These are phyloP conservation scores for Urosaurus nigricauda DNA, from an alignment of 2,797 vertebrate genomes.

Conservation along the genomic window DNA sequence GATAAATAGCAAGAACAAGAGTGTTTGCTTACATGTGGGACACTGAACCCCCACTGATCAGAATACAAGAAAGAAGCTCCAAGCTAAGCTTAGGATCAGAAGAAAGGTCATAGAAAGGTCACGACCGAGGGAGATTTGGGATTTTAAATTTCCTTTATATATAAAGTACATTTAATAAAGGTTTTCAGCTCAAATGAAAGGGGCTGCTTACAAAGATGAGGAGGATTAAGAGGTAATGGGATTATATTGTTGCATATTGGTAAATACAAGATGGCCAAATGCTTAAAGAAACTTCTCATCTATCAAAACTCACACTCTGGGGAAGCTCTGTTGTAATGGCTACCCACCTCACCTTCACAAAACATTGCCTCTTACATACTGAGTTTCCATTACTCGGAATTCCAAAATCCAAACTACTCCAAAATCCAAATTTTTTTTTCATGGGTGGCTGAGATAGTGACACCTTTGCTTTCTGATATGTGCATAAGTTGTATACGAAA, in stretches of 20 bases:
- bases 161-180: fast-evolving
- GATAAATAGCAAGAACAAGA: slow-evolving; percentile 59
- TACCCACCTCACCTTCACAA: not conserved
- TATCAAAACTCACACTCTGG: not conserved
- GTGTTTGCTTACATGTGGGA: not conserved
- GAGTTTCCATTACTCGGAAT: too few species aligned
- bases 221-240: not conserved
- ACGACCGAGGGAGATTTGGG: not conserved
- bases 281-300: not conserved
- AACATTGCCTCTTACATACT: not conserved
- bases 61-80: slow-evolving; percentile 55
- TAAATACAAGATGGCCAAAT: not conserved
- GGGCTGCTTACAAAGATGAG: fast-evolving
- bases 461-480: too few species aligned
- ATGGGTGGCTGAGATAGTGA: too few species aligned
- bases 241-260: fast-evolving
- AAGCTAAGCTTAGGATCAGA: slow-evolving; percentile 25
- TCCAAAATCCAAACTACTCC: too few species aligned
- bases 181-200: fast-evolving
- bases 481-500: too few species aligned
- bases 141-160: not conserved
- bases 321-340: not conserved
- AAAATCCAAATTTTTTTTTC: too few species aligned
- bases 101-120: slow-evolving; percentile 79
- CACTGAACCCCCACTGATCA: slow-evolving; percentile 50